Conservation (phyloP, 2,888 invertebrate species). For the Stenodera caucasica region DNA sequence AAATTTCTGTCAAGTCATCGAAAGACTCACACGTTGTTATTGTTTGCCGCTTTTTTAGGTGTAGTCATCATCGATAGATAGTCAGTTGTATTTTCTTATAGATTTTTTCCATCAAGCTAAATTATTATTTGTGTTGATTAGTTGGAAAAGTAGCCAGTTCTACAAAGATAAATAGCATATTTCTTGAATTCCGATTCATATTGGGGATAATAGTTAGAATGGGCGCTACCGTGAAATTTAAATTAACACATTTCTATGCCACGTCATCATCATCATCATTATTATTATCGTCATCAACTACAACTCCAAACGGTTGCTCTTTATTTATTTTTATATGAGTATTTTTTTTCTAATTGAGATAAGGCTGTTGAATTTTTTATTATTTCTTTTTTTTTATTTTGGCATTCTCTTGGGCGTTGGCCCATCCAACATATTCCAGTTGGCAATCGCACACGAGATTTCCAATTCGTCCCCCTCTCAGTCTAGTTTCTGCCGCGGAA, state of each 20-base stretch:
- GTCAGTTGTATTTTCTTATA: conserved; percentile 40
- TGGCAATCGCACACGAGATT: conserved; percentile 44
- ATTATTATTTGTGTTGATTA: conserved; percentile 34
- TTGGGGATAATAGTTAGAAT: conserved; percentile 16
- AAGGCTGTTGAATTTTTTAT: neutral
- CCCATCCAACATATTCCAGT: conserved; percentile 36
- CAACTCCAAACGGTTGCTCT: neutral
- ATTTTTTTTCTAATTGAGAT: too few relatives aligned
- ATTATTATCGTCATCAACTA: neutral
- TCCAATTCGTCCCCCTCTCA: conserved; percentile 40
- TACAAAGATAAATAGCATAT: conserved; percentile 23
- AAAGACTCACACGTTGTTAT: conserved; percentile 51
- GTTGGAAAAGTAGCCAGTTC: conserved; percentile 24
- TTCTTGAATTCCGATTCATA: conserved; percentile 27
- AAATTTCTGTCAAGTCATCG: conserved; percentile 46
- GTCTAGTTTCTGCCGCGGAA: conserved; percentile 38
- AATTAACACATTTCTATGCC: conserved; percentile 22
- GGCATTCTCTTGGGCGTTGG: conserved; percentile 39
- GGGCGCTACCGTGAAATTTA: conserved; percentile 30
- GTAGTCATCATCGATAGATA: conserved; percentile 41
- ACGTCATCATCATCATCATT: conserved; percentile 2
- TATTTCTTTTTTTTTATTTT: neutral
- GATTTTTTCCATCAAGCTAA: conserved; percentile 31
- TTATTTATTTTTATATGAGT: neutral
- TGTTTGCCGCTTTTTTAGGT: conserved; percentile 39